A percentile compares a stretch with the other conserved stretches of the same genome.
Conservation (phyloP, 2,797 vertebrate genomes). For the Lithobates sylvaticus region DNA sequence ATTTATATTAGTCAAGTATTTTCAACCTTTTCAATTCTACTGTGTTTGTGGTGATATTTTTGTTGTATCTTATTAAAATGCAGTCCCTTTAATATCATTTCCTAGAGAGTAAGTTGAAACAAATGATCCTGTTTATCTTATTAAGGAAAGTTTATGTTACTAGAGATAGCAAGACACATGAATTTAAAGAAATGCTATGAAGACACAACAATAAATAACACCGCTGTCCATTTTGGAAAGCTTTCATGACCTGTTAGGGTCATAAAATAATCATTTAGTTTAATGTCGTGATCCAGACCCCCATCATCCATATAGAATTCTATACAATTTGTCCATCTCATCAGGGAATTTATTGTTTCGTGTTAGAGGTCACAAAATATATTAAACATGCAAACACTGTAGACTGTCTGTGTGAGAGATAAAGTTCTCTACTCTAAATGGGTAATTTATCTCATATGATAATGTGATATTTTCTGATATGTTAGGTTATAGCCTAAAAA, state of each 20-base stretch:
- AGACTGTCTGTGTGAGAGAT: too few relatives aligned
- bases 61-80: neutral
- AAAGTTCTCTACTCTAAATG: too few relatives aligned
- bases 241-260: constrained; percentile 38
- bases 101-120: constrained; percentile 23
- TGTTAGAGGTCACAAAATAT: constrained; percentile 30
- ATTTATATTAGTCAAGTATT: too few relatives aligned
- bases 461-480: too few relatives aligned
- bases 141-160: constrained; percentile 2
- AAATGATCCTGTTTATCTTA: constrained; percentile 16
- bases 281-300: constrained; percentile 29
- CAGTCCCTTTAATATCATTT: constrained; percentile 16
- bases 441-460: too few relatives aligned
- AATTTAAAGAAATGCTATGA: neutral
- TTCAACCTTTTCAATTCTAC: too few relatives aligned
- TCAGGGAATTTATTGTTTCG: constrained; percentile 33
- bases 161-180: neutral
- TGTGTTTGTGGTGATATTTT: neutral
- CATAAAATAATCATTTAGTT: constrained; percentile 36
- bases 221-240: constrained; percentile 23
- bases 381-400: constrained; percentile 3
- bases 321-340: neutral
- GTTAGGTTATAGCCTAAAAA: too few relatives aligned
- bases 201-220: constrained; percentile 25
- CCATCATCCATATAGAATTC: constrained; percentile 21